Evolutionary conservation across 2,797 vertebrate genomes (phyloP).

Genomic region (Acipenser transmontanus): DNA sequence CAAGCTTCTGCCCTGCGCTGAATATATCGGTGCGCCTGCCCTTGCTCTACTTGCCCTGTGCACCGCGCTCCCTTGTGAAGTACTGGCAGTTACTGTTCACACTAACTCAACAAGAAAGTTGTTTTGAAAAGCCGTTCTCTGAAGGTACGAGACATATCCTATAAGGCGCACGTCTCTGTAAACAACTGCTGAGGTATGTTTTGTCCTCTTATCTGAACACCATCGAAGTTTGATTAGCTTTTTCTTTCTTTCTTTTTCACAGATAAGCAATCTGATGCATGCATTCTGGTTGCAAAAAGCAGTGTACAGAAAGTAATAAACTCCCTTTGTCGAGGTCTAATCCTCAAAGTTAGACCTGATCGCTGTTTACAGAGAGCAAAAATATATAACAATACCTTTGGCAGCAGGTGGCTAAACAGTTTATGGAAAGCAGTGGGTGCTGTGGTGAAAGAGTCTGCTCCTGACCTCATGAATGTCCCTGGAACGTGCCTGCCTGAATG

Average conservation of each 20-base stretch:
- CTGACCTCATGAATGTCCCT: background rate
- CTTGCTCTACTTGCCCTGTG: too few species aligned
- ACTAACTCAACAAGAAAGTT: background rate
- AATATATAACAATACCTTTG: conserved; percentile 11
- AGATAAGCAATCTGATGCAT: conserved; percentile 25
- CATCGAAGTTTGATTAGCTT: conserved; percentile 23
- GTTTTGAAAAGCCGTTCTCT: conserved; percentile 1
- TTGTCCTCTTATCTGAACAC: conserved; percentile 27
- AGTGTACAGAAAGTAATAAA: background rate
- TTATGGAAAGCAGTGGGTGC: background rate
- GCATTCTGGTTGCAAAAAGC: conserved; percentile 14
- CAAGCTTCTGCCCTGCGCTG: too few species aligned
- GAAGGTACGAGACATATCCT: conserved; percentile 10
- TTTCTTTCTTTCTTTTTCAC: conserved; percentile 14
- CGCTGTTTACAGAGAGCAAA: conserved; percentile 20
- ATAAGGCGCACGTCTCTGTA: conserved; percentile 24
- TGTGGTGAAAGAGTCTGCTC: background rate
- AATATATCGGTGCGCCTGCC: too few species aligned
- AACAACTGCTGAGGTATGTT: conserved; percentile 21
- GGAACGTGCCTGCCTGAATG: background rate
- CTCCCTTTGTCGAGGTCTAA: conserved; percentile 1
- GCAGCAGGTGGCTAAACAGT: conserved; percentile 22
- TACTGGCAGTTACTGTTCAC: too few species aligned
- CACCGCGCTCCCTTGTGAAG: too few species aligned
- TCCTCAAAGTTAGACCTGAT: background rate